Conservation (phyloP, 2,797 vertebrate genomes). For the Mormyrus proboscirostris region DNA sequence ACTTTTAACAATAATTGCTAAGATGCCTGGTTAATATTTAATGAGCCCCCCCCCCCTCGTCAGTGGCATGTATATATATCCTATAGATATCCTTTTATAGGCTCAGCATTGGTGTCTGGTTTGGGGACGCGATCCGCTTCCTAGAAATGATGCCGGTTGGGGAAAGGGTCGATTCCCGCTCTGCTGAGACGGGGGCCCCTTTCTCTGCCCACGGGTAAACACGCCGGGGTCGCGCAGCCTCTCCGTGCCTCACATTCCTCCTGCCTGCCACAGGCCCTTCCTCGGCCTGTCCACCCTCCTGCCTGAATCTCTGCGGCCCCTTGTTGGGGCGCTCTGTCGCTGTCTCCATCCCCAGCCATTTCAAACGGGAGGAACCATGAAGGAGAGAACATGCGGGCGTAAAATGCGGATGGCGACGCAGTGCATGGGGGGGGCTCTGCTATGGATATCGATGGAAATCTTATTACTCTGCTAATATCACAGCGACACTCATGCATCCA, state of each 20-base stretch:
- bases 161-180: conserved; percentile 27
- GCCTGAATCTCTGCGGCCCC: neutral
- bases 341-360: neutral
- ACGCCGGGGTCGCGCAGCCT: neutral
- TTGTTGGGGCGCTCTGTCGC: neutral
- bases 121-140: neutral
- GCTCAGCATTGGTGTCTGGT: neutral
- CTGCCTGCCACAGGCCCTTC: neutral
- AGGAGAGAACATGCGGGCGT: neutral
- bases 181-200: conserved; percentile 9
- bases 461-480: neutral
- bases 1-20: conserved; percentile 76
- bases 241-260: neutral
- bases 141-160: conserved; percentile 33
- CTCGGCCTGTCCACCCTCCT: neutral
- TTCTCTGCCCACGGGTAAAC: conserved; percentile 11
- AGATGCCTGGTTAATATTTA: conserved; percentile 68
- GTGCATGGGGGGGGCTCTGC: neutral
- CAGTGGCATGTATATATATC: conserved; percentile 33
- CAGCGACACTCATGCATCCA: neutral
- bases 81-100: conserved; percentile 17
- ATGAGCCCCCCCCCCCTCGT: conserved; percentile 51
- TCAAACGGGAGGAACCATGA: neutral
- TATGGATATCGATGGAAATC: neutral
- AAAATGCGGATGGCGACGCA: neutral